phyloP scores from a whole-genome alignment of 2,113 vertebrate genomes.

The Chlamydotis undulata region DNA sequence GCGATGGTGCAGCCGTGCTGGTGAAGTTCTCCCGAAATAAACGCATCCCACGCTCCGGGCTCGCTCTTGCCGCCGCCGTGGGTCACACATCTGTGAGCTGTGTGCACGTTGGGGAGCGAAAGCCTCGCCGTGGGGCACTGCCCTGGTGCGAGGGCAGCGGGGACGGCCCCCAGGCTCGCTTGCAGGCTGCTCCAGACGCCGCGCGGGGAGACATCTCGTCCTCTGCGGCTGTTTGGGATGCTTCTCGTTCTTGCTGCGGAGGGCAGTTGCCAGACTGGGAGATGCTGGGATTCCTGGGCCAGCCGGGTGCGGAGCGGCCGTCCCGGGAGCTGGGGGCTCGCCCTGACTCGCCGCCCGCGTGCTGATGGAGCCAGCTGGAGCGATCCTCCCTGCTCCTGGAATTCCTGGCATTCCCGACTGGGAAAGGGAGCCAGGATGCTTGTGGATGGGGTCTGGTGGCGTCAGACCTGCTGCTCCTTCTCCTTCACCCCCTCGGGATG shows the following conservation, averaged over 20 bases:
- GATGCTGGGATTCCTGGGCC: conserved; percentile 70
- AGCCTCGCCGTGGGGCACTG: background rate
- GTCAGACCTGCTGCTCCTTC: background rate
- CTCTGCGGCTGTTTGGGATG: conserved; percentile 66
- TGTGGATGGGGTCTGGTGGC: background rate
- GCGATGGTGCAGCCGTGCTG: fast-evolving
- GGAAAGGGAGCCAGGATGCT: background rate
- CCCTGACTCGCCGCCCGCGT: background rate
- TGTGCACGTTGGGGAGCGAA: fast-evolving
- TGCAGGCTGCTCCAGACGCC: conserved; percentile 4
- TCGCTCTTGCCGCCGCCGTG: fast-evolving
- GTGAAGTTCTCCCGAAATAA: background rate
- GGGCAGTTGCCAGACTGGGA: conserved; percentile 69
- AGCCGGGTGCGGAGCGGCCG: background rate
- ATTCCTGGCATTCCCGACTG: conserved; percentile 10
- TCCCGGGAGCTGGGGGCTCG: background rate
- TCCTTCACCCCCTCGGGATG: background rate
- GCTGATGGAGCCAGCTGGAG: background rate
- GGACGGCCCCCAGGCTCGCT: background rate
- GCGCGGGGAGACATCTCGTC: conserved; percentile 33
- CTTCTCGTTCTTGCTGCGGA: conserved; percentile 58
- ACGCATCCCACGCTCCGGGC: fast-evolving
- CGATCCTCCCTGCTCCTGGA: background rate
- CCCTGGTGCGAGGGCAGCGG: background rate
- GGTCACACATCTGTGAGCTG: fast-evolving